A percentile compares a stretch with the other conserved stretches of the same genome.
These are phyloP conservation scores for Drosophila melanosoma DNA, from an alignment of 2,888 invertebrate genomes.

Conservation along the genomic window DNA sequence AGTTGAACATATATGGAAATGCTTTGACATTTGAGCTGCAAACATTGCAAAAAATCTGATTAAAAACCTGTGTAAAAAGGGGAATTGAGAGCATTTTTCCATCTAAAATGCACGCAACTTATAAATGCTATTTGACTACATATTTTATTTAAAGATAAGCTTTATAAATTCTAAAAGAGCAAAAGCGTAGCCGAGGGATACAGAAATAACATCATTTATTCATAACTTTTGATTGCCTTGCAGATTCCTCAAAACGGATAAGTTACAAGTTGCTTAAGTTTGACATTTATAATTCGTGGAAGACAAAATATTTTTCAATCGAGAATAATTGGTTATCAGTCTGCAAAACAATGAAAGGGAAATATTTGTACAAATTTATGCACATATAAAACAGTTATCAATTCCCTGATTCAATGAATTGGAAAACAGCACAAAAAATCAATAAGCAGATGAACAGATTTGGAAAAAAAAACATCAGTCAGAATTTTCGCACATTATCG, in stretches of 20 bases:
- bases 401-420: background rate
- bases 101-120: background rate
- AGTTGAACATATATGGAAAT: slow-evolving; percentile 16
- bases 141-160: background rate
- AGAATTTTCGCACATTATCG: background rate
- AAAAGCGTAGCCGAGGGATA: background rate
- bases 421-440: background rate
- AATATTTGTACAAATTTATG: background rate
- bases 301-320: background rate
- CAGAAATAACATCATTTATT: background rate
- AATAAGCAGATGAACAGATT: background rate
- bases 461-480: background rate
- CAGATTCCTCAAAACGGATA: background rate
- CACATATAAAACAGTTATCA: background rate
- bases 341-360: background rate
- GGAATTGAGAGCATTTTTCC: background rate
- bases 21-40: slow-evolving; percentile 41
- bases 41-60: slow-evolving; percentile 17
- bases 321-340: background rate
- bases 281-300: background rate
- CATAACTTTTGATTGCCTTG: background rate
- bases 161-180: background rate
- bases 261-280: background rate
- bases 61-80: background rate
- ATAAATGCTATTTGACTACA: background rate